phyloP scores from a whole-genome alignment of 2,888 invertebrate species.

The Isoperla grammatica region DNA sequence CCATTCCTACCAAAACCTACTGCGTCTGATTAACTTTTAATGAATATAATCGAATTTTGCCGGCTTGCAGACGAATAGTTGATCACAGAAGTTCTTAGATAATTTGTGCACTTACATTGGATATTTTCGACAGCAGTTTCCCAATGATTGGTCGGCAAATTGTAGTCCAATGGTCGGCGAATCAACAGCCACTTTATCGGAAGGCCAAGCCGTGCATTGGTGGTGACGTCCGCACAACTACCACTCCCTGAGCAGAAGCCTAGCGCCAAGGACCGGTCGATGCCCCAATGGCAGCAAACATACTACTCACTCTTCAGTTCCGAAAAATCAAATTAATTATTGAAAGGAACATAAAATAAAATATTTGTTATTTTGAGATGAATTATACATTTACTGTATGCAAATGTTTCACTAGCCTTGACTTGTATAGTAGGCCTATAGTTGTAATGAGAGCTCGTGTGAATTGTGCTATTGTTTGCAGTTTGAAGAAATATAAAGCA shows the following conservation, averaged over 20 bases:
- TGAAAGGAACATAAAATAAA: constrained; percentile 5
- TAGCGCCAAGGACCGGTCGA: constrained; percentile 28
- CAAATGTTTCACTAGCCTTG: neutral
- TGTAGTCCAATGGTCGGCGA: constrained; percentile 81
- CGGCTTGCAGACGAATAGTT: constrained; percentile 28
- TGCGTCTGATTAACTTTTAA: constrained; percentile 6
- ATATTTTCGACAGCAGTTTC: constrained; percentile 68
- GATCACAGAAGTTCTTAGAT: constrained; percentile 50
- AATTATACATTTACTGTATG: neutral
- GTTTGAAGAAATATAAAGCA: too few species aligned
- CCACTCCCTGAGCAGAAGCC: constrained; percentile 53
- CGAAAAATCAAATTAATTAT: neutral
- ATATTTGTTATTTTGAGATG: neutral
- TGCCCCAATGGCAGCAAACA: constrained; percentile 14
- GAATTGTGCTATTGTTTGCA: too few species aligned
- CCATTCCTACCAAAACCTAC: neutral
- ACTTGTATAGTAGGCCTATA: too few species aligned
- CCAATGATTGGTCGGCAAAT: constrained; percentile 85
- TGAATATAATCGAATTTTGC: constrained; percentile 32
- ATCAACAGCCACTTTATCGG: constrained; percentile 28
- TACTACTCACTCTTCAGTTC: too few species aligned
- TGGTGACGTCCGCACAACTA: constrained; percentile 39
- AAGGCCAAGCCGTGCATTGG: constrained; percentile 29
- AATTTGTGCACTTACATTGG: constrained; percentile 71
- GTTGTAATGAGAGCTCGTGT: too few species aligned